Base-by-base conservation (phyloP, 2,797 vertebrate species). In the Tympanoctomys barrerae region DNA sequence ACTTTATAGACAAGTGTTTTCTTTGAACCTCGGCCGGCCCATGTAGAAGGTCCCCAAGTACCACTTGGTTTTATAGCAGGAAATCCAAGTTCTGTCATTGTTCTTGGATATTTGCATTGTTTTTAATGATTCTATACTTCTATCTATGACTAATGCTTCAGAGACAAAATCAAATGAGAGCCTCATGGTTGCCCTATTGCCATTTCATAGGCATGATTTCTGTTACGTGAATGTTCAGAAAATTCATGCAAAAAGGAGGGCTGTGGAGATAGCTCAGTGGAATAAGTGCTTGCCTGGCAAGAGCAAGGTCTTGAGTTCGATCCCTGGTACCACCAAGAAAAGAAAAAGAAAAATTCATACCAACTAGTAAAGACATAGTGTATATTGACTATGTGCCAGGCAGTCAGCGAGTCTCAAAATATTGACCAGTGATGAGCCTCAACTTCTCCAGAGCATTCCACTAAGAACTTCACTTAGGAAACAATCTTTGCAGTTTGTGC, bases 171-270 rank as follows among this genome's bases (percentile, higher is more conserved):
- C 7, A 42, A 82, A 36, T 31, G 46, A 61, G 52, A 49, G 49
- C 4, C 10, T 31, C n/a, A 19, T 7, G 36, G 14, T 39, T 31
- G 75, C 61, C n/a, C 33, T 24, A 28, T 75, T 83, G 54, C 61
- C n/a, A 12, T 11, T 59, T 62, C 68, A 13, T 5, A n/a, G 62
- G 28, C 10, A 8, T 31, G 0, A 2, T 62, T 39, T 26, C 26
- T 10, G 7, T 84, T 1, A 5, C 21, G 0, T 8, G 13, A 13
- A 0, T n/a, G 0, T 42, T 26, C 31, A 46, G n/a, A 26, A 42
- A 42, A 42, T 42, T 42, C 42, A 42, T 42, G 5, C 42, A 42
- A 42, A 42, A 42, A 42, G 42, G 42, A 42, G 42, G 42, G 42
- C 39, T 42, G 39, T 42, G 39, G 5, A 42, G 39, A 42, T 42